phyloP scores from a whole-genome alignment of 2,797 vertebrate species.

The Pteropus rufus region DNA sequence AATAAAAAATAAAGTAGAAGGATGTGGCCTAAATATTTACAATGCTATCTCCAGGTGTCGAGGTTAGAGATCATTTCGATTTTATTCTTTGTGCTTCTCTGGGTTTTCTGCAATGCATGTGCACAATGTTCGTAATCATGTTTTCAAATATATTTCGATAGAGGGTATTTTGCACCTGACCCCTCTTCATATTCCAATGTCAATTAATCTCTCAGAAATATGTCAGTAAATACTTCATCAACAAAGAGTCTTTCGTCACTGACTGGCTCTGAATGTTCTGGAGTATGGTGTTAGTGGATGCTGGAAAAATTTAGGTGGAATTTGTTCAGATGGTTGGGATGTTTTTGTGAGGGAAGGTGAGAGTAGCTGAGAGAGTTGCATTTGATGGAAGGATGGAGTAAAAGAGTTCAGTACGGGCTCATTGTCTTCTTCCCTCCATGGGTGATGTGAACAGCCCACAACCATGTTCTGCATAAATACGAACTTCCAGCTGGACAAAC shows the following conservation, averaged over 20 bases:
- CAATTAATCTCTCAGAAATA: constrained; percentile 43
- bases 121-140: background rate
- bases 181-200: background rate
- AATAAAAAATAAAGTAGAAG: background rate
- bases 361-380: background rate
- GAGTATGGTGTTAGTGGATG: background rate
- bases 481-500: background rate
- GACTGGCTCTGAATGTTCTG: background rate
- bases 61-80: background rate
- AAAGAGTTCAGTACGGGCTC: background rate
- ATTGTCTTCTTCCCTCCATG: background rate
- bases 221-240: background rate
- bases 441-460: background rate
- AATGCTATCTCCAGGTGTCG: background rate
- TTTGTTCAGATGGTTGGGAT: background rate
- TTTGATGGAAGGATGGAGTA: background rate
- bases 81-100: constrained; percentile 15
- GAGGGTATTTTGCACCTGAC: background rate
- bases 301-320: background rate
- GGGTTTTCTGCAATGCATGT: background rate
- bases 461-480: background rate
- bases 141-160: background rate
- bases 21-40: background rate
- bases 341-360: background rate
- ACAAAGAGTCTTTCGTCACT: background rate